Evolutionary conservation across 2,113 vertebrate species (phyloP), one percentile per base, ranked within the genome.

Genomic region (Plecturocebus donacophilus): DNA sequence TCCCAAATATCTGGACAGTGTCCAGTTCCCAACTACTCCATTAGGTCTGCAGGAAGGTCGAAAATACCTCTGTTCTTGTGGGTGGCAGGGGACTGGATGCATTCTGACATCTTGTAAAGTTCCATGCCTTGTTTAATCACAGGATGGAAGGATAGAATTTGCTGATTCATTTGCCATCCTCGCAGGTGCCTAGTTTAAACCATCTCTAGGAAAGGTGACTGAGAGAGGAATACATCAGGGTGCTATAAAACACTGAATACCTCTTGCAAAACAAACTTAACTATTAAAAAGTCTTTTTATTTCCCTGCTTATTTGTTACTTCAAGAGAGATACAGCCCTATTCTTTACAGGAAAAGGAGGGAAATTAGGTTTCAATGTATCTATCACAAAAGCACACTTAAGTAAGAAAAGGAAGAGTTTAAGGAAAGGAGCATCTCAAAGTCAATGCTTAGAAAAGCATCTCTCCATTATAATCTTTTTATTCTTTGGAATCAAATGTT

Each of bases 51-150:
- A 40, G 27, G 80, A 96, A 97, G 81, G 94, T 97, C 2, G 2
- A 93, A 97, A 97, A 96, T 94, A 93, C 86, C 79, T 40, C 66
- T 8, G 2, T 64, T 94, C 71, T 82, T 95, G 96, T 79, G 61
- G 76, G 75, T 96, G 76, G 76, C 76, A 82, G 90, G 38, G 66
- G 23, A 93, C 47, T 88, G 71, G 77, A 96, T 94, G 35, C 66
- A 32, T 92, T n/a, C 38, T 85, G 97, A 97, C 58, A 88, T 87
- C 87, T 79, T 97, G 84, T 96, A 92, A 98, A 95, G 87, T 97
- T 96, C 90, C 76, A 77, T 30, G 35, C 91, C 64, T 95, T 88
- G 66, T 83, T 84, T 94, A 92, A 96, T 97, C 87, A 61, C 86
- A 86, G 68, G 76, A 71, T 40, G 56, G 80, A 70, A 95, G 47